Base-by-base conservation (phyloP, 2,888 invertebrate genomes). In the Lapara coniferarum region DNA sequence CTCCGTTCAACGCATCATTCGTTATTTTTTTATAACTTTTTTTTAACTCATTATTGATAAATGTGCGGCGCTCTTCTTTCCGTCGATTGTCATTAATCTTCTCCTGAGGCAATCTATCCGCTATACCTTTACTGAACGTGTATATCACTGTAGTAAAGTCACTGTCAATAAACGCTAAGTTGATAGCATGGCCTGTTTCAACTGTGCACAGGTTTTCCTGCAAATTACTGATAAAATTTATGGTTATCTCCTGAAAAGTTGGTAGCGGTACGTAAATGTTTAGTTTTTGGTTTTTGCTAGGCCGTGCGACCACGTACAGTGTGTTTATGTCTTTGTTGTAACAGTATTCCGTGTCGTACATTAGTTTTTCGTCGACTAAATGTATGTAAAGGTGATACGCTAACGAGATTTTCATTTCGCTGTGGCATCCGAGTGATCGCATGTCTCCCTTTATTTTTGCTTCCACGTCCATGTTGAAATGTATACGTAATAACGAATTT, bases 291-390 rank as follows among this genome's bases (percentile, higher is more conserved):
- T 85, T 83, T 73, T 88, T 91, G 66, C 82, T 85, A 0, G 91
- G 88, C 59, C 89, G 83, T 0, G 93, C 94, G 2, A 92, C 89
- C 5, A 94, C 84, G 72, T 94, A 94, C 1, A 93, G 76, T 0
- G 88, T 88, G 67, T 92, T 89, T 58, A 93, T 85, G 63, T 93
- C 92, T 70, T 84, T 90, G 71, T 93, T 92, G 73, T 88, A 94
- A 58, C 89, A 91, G 73, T 93, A 93, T 78, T 93, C 92, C 0
- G 91, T 91, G 70, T 94, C 94, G 74, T 93, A 91, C 93, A 94
- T 94, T 0, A 90, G 80, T 79, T 92, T 92, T 66, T 91, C 88
- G 73, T 94, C 94, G 0, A 93, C 87, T 69, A 94, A 84, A 75
- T 93, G 84, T 13, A 93, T 83, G 75, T 93, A 94, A 13, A 94